Percentiles rank a stretch among this genome's conserved stretches.
Conservation (phyloP, 2,113 vertebrate genomes). For the Heptranchias perlo region DNA sequence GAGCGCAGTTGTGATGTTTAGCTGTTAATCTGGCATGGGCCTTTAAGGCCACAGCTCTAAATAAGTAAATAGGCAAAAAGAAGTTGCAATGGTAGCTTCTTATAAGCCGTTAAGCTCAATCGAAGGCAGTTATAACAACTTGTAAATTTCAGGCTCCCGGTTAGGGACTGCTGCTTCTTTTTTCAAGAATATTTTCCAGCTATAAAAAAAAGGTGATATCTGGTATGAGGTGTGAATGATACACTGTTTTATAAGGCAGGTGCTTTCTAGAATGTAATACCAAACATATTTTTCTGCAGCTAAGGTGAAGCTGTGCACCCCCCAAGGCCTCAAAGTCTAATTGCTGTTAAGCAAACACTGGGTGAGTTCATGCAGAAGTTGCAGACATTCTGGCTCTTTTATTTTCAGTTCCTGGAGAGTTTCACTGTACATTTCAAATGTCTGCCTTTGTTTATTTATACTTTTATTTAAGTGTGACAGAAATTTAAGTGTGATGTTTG, state of each 20-base stretch:
- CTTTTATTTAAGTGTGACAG: background rate
- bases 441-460: background rate
- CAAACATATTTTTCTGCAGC: background rate
- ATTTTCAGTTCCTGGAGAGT: background rate
- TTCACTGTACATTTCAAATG: background rate
- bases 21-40: no score
- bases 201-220: background rate
- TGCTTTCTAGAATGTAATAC: background rate
- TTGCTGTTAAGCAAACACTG: background rate
- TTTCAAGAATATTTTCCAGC: background rate
- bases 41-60: no score
- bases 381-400: background rate
- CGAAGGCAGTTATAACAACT: background rate
- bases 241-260: background rate
- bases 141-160: background rate
- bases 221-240: background rate
- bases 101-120: no score
- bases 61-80: no score
- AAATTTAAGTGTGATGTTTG: conserved; percentile 2
- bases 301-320: background rate
- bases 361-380: background rate
- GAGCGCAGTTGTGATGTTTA: background rate
- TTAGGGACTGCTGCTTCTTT: background rate
- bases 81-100: background rate
- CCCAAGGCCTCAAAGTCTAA: background rate